Evolutionary conservation across 2,113 vertebrate species (phyloP).

Genomic region (Petrocephalus zakoni): DNA sequence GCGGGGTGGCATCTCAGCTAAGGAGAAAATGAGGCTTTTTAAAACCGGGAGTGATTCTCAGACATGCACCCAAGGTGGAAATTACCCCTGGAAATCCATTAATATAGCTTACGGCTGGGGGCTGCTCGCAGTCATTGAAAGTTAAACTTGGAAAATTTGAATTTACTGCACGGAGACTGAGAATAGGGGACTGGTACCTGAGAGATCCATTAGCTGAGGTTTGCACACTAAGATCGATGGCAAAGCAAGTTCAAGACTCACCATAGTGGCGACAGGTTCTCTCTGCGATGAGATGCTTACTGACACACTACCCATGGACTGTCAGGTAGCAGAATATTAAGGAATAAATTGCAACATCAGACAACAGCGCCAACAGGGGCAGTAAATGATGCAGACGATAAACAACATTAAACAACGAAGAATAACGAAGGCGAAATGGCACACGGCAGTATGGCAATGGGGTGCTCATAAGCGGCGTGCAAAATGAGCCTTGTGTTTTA

Average conservation of each 20-base stretch:
- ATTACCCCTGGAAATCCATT: conserved; percentile 3
- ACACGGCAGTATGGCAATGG: background rate
- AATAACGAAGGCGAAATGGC: background rate
- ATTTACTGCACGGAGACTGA: background rate
- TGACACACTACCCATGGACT: background rate
- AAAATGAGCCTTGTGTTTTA: background rate
- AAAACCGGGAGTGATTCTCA: background rate
- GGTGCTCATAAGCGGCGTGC: background rate
- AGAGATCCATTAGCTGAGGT: conserved; percentile 7
- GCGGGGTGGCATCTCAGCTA: background rate
- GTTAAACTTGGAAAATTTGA: conserved; percentile 3
- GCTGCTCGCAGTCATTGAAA: background rate
- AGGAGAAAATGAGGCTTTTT: conserved; percentile 3
- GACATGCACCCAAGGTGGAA: background rate
- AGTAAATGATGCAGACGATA: background rate
- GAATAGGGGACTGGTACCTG: background rate
- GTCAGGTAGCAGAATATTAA: background rate
- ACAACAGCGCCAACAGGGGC: background rate
- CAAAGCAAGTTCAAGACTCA: background rate
- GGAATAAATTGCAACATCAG: background rate
- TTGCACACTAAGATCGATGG: background rate
- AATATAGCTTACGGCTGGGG: background rate
- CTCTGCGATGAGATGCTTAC: background rate
- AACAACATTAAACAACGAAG: background rate
- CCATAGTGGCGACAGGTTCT: background rate